Percentiles rank a stretch among this genome's conserved stretches.
phyloP scores from a whole-genome alignment of 2,113 vertebrate genomes.

The Syrrhaptes paradoxus region DNA sequence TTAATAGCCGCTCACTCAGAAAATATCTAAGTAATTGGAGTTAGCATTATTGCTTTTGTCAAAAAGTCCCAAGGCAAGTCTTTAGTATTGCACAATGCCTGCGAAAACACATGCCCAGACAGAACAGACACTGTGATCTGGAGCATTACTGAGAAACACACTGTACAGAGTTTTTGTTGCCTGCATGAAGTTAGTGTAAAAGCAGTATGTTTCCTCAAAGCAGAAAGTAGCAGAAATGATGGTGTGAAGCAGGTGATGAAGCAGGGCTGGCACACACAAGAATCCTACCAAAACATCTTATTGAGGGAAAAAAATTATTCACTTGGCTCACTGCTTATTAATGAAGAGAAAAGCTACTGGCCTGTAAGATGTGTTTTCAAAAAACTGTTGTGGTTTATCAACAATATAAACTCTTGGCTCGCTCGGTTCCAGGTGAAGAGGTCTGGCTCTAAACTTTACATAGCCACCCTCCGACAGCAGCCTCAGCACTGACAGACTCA shows the following conservation, averaged over 20 bases:
- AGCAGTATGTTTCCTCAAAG: not conserved
- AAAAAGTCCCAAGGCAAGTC: not conserved
- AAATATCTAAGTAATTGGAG: not conserved
- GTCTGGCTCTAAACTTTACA: not conserved
- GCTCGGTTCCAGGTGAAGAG: rapidly evolving
- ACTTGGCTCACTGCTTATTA: not conserved
- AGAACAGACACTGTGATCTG: not conserved
- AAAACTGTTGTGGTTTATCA: not conserved
- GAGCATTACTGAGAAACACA: not conserved
- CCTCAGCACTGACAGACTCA: rapidly evolving
- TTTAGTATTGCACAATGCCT: not conserved
- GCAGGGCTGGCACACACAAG: not conserved
- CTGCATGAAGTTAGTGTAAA: not conserved
- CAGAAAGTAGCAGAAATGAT: not conserved
- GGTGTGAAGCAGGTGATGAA: rapidly evolving
- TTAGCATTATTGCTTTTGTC: not conserved
- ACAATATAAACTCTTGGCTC: not conserved
- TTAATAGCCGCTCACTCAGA: not conserved
- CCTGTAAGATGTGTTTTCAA: not conserved
- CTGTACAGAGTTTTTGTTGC: rapidly evolving
- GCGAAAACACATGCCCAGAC: not conserved
- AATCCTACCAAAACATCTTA: not conserved
- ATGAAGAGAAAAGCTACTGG: not conserved
- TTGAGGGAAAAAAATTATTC: too few relatives aligned
- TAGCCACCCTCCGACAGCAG: not conserved